Base-by-base conservation (phyloP, 1,140 invertebrate species). In the Dufourea novaeangliae region DNA sequence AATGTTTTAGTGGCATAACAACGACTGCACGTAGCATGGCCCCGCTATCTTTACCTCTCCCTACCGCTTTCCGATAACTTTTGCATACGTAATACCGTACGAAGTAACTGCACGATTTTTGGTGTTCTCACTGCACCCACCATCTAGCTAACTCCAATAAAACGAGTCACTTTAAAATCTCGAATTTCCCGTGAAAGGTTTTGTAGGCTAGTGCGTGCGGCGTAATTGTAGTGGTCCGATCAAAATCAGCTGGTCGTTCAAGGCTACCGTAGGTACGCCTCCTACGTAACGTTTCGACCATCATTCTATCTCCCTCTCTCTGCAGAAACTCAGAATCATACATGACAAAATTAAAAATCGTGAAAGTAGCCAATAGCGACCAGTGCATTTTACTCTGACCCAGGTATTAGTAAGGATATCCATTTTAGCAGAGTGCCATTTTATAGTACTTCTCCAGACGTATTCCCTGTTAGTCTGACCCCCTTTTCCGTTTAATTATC, bases 131-230 rank as follows among this genome's bases (percentile, higher is more conserved):
- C 25, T 25, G 39, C 29, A 57, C 52, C 29, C 46, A n/a, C 25
- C 63, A 50, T 44, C 46, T 14, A 25, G n/a, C 52, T 75, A 75
- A 75, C 64, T 46, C 32, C 41, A 29, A 25, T 76, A 61, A 69
- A 69, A 68, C 39, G 7, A 50, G 41, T 56, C 39, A 27, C 14
- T 27, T 17, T 20, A 54, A 66, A 69, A 56, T 22, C n/a, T 29
- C 11, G 52, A 59, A 68, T 59, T 68, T 46, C 22, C 37, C 32
- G 39, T 39, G 50, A 37, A 75, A 59, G 29, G 52, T 68, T 64
- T 68, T 34, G n/a, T 57, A 29, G 14, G 3, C 17, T 27, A 27
- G 46, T 46, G 20, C 46, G 1, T 20, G 22, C 27, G 39, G 11
- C 56, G 25, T 46, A 59, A 39, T 14, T 12, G 17, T 57, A 32